Percentiles rank a stretch among this genome's conserved stretches.
Conservation (phyloP, 2,113 vertebrate genomes). For the Salvelinus alpinus region DNA sequence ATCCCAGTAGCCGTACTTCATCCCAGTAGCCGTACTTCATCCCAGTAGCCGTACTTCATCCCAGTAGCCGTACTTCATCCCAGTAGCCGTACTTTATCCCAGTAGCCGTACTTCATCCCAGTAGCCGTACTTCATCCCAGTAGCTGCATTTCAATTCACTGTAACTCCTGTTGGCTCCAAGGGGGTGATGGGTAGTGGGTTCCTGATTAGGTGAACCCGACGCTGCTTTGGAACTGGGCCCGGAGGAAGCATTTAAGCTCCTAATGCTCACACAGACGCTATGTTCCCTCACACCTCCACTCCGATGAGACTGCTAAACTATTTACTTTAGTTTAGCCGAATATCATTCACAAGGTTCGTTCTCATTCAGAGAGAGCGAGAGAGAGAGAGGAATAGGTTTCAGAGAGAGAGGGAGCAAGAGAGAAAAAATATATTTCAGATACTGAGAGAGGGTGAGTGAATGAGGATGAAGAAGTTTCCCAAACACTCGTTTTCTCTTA, state of each 20-base stretch:
- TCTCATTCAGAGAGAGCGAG: background rate
- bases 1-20: too few relatives aligned
- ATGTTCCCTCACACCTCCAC: background rate
- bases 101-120: too few relatives aligned
- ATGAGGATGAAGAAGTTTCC: too few relatives aligned
- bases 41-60: too few relatives aligned
- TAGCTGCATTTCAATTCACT: too few relatives aligned
- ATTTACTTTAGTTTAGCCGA: constrained; percentile 24
- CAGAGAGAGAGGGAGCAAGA: background rate
- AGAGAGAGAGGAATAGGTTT: background rate
- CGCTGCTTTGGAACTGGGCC: constrained; percentile 8
- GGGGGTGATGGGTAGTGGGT: background rate
- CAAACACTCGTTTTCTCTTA: too few relatives aligned
- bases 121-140: too few relatives aligned
- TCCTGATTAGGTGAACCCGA: constrained; percentile 5
- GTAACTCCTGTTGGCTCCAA: too few relatives aligned
- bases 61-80: too few relatives aligned
- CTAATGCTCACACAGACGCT: background rate
- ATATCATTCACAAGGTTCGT: constrained; percentile 3
- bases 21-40: too few relatives aligned
- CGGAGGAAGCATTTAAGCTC: constrained; percentile 25
- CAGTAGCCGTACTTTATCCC: too few relatives aligned
- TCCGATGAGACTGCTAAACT: constrained; percentile 29
- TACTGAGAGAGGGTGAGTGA: background rate
- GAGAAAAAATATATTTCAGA: background rate